Base-by-base conservation (phyloP, 2,113 vertebrate species). In the Erythrocebus patas region DNA sequence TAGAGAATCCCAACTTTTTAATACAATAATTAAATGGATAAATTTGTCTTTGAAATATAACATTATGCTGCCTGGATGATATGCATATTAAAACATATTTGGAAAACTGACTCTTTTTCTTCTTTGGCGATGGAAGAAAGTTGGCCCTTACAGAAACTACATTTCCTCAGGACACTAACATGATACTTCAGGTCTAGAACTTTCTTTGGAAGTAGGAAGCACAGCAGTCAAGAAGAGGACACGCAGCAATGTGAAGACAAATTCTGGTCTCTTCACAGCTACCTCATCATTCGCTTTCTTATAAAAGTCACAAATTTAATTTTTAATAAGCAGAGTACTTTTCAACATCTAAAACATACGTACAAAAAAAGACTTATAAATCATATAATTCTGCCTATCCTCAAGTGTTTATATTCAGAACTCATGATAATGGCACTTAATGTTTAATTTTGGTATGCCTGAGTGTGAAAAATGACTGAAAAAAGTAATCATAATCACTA, bases 21-120 rank as follows among this genome's bases (percentile, higher is more conserved):
- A 89, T 95, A 57, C 16, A 57, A 64, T 76, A 84, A 79, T 45
- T 76, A 85, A 87, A 43, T 50, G n/a, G 23, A 79, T 81, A 64
- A 35, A 83, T 89, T 57, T 94, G 70, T 79, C 72, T 96, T 93
- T 84, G 70, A 96, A 96, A 91, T 88, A 43, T 83, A 90, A 78
- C 8, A 13, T 20, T 75, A 90, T 72, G 16, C 11, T 64, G 89
- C 43, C 35, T 90, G 25, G 9, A 96, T 94, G 13, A 73, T 76
- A 59, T 10, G 11, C 35, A 16, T 40, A 97, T 97, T 97, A 97
- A 98, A 97, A 93, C 50, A 23, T 52, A 91, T 92, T 97, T 96
- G 95, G 70, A 97, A 95, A 97, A 93, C 18, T 89, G 52, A 84
- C 1, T 92, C 40, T 89, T 97, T 82, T 82, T 94, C 20, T 85